These are phyloP conservation scores for Zelleria hepariella DNA, from an alignment of 2,888 invertebrate genomes.

Conservation along the genomic window DNA sequence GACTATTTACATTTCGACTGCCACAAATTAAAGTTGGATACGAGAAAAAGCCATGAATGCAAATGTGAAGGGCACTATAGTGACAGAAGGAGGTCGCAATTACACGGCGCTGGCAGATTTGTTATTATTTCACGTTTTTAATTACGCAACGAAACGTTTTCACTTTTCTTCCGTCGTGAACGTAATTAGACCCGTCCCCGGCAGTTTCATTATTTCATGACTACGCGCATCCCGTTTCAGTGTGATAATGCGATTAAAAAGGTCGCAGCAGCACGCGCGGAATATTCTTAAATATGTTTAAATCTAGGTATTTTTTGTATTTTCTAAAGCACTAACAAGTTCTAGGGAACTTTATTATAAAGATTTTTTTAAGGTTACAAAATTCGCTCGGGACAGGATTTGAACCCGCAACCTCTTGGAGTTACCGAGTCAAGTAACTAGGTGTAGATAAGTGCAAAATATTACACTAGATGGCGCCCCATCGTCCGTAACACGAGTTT, in stretches of 20 bases:
- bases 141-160: constrained; percentile 5
- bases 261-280: constrained; percentile 39
- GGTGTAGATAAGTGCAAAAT: too few relatives aligned
- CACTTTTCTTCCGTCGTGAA: constrained; percentile 8
- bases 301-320: constrained; percentile 29
- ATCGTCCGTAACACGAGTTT: too few relatives aligned
- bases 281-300: constrained; percentile 28
- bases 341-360: background rate
- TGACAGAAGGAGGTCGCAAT: background rate
- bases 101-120: constrained; percentile 3
- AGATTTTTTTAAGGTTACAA: too few relatives aligned
- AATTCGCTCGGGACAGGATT: too few relatives aligned
- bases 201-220: constrained; percentile 50
- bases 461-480: too few relatives aligned
- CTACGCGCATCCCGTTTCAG: constrained; percentile 31
- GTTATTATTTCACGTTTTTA: constrained; percentile 5
- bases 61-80: background rate
- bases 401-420: too few relatives aligned
- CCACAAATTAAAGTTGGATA: background rate
- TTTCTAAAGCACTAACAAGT: constrained; percentile 9
- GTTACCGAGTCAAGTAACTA: too few relatives aligned
- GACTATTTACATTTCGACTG: background rate
- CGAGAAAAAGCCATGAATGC: background rate
- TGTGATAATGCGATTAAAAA: constrained; percentile 52
- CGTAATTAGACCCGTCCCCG: constrained; percentile 41